Evolutionary conservation across 1,140 invertebrate genomes (phyloP), one percentile per base, ranked within the genome.

Genomic region (Pseudomyrmex sp.): DNA sequence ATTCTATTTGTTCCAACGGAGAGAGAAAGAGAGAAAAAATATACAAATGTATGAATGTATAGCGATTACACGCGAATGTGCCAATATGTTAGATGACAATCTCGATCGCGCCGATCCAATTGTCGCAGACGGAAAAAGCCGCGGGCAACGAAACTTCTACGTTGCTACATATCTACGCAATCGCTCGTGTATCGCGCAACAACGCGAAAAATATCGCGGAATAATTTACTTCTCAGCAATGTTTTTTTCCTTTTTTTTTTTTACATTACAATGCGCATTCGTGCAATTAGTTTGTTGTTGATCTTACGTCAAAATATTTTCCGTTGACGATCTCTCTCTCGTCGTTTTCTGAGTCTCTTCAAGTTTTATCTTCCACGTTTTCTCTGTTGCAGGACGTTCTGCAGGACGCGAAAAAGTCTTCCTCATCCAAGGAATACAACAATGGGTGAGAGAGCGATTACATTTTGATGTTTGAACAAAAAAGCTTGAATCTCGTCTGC

Each of bases 311-410:
- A 35, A 35, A 35, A 35, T 35, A 0, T 18, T 18, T 35, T 2
- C 26, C 26, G 26, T 4, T 35, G 26, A 35, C 26, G 26, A 35
- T 35, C 26, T 35, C 26, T 50, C 12, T 50, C 12, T 50, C 7
- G 12, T 13, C 9, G 9, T 44, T 66, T 44, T 13, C 35, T 15
- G 7, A 23, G 18, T 7, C 18, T 15, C 15, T 10, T 50, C 12
- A 52, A 44, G 0, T 52, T 15, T 52, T 15, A 18, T 2, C 8
- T 9, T 69, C 69, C 61, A 83, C 72, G 10, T 12, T 65, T 70
- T 82, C 18, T 80, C 83, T 72, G 23, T 90, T 92, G 18, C 85
- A 93, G 92, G 86, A 90, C 69, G 74, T 68, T 48, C 72, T 93
- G 44, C 76, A 79, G 26, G 87, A 91, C 59, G 18, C 54, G 0